Percentiles rank a stretch among this genome's conserved stretches.
These are phyloP conservation scores for Polyodon spathula DNA, from an alignment of 2,113 vertebrate genomes.

Conservation along the genomic window DNA sequence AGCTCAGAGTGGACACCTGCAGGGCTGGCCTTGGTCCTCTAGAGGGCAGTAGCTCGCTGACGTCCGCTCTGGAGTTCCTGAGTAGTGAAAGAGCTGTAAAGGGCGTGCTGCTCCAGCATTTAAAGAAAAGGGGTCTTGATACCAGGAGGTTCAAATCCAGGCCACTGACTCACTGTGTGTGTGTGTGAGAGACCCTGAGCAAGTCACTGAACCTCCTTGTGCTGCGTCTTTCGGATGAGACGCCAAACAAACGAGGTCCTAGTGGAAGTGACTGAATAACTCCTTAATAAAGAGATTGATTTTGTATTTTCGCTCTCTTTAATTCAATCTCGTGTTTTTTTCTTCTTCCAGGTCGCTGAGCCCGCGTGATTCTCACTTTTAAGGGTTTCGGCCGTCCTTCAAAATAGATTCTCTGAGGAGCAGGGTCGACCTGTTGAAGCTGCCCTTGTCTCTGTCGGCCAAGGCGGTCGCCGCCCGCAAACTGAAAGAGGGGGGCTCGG, in stretches of 20 bases:
- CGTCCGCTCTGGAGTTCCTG: too few relatives aligned
- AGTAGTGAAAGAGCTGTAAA: too few relatives aligned
- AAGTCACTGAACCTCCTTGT: too few relatives aligned
- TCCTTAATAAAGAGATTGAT: constrained; percentile 43
- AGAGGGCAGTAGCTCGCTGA: too few relatives aligned
- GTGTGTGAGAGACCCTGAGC: not conserved
- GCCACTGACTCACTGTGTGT: too few relatives aligned
- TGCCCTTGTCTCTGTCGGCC: constrained; percentile 74
- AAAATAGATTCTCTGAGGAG: constrained; percentile 98
- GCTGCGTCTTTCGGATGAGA: not conserved
- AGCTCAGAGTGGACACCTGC: too few relatives aligned
- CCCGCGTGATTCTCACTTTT: constrained; percentile 49
- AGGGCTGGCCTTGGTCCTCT: too few relatives aligned
- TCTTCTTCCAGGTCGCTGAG: constrained; percentile 32
- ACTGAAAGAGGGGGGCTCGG: constrained; percentile 40
- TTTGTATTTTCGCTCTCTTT: constrained; percentile 29
- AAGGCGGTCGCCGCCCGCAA: constrained; percentile 62
- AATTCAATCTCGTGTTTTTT: not conserved
- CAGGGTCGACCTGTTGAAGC: constrained; percentile 86
- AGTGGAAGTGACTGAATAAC: not conserved
- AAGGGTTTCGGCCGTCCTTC: constrained; percentile 54
- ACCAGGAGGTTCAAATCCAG: too few relatives aligned
- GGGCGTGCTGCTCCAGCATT: too few relatives aligned
- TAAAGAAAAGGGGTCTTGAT: too few relatives aligned
- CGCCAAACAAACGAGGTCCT: not conserved